Evolutionary conservation across 2,888 invertebrate genomes (phyloP), one percentile per base, ranked within the genome.

Genomic region (Apoda limacodes): DNA sequence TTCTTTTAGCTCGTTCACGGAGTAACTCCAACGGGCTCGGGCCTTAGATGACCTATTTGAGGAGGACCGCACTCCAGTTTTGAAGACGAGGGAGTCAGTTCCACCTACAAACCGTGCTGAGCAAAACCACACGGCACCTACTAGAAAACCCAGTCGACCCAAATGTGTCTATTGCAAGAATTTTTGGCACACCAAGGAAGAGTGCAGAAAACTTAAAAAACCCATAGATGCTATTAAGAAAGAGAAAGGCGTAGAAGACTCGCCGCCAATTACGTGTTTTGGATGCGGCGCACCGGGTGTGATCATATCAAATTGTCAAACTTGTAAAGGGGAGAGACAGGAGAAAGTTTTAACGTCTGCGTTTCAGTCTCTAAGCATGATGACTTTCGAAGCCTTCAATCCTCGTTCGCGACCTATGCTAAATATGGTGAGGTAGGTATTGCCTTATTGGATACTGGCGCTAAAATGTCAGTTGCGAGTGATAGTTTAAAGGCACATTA

Each of bases 21-120:
- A 39, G n/a, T 22, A 39, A 6, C 21, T 42, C 1, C n/a, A 22
- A 6, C 22, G 28, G 7, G 34, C 42, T 3, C 35, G 42, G 6
- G 22, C 19, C 5, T 28, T 31, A 2, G 35, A 41, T 9, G 38
- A 38, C 11, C 15, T 32, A 6, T 17, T 39, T 2, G 28, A 30
- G 4, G 39, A 39, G 19, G 26, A 11, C 4, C 27, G 21, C 4
- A n/a, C 26, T 9, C 13, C 13, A 7, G 17, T 7, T 17, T 7
- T 7, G 5, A 17, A 5, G 5, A 7, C 5, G 7, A 17, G 17
- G 7, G 5, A 17, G 5, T n/a, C n/a, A n/a, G n/a, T n/a, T n/a
- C n/a, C n/a, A n/a, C n/a, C n/a, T n/a, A 5, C 17, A 7, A 5
- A 5, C 7, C 5, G 5, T 7, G 17, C 17, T 17, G 5, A 17